Evolutionary conservation across 2,888 invertebrate genomes (phyloP).

Genomic region (Callimorpha dominula): DNA sequence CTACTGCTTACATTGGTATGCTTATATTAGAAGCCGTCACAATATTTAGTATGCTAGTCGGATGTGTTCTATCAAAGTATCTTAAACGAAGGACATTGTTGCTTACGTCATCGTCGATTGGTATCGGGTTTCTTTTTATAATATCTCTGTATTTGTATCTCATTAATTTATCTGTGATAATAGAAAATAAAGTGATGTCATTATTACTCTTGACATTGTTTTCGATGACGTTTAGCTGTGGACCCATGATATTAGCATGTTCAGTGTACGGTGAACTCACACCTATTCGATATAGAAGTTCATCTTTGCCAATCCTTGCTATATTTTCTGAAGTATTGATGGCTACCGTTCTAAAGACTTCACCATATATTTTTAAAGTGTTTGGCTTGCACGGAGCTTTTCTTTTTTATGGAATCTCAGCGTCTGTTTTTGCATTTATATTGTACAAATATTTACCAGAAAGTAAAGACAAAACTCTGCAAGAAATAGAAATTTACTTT

Average conservation of each 20-base stretch:
- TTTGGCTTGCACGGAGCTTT: slow-evolving; percentile 57
- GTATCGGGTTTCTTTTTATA: slow-evolving; percentile 53
- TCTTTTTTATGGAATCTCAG: slow-evolving; percentile 53
- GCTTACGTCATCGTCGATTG: slow-evolving; percentile 50
- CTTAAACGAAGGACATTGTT: slow-evolving; percentile 54
- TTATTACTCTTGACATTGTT: slow-evolving; percentile 54
- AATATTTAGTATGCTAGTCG: slow-evolving; percentile 54
- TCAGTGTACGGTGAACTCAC: slow-evolving; percentile 58
- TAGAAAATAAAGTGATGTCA: slow-evolving; percentile 52
- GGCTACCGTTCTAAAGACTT: slow-evolving; percentile 54
- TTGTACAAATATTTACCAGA: slow-evolving; percentile 58
- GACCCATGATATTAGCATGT: slow-evolving; percentile 59
- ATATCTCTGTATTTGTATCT: slow-evolving; percentile 60
- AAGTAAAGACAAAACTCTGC: slow-evolving; percentile 59
- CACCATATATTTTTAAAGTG: slow-evolving; percentile 52
- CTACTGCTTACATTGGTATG: slow-evolving; percentile 61
- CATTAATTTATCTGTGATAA: slow-evolving; percentile 46
- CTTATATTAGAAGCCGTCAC: slow-evolving; percentile 62
- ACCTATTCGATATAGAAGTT: slow-evolving; percentile 52
- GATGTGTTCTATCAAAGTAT: slow-evolving; percentile 50
- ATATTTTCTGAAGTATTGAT: slow-evolving; percentile 48
- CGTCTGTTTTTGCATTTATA: slow-evolving; percentile 49
- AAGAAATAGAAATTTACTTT: slow-evolving; percentile 56
- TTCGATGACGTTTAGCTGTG: slow-evolving; percentile 58
- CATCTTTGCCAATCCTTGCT: slow-evolving; percentile 48